Conservation (phyloP, 2,888 invertebrate genomes). For the Choreutis nemorana region DNA sequence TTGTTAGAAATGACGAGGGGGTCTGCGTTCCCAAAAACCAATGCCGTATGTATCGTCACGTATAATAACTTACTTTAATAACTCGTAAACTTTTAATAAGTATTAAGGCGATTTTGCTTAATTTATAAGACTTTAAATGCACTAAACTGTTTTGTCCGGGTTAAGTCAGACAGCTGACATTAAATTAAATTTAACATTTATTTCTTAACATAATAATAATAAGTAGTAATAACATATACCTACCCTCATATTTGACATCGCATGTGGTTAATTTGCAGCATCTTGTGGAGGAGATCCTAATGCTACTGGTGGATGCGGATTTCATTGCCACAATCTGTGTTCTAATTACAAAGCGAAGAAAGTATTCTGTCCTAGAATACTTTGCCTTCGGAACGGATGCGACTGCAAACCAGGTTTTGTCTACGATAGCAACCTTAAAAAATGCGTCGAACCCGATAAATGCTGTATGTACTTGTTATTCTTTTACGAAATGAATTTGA, state of each 20-base stretch:
- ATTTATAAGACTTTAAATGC: too few species aligned
- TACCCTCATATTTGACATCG: too few species aligned
- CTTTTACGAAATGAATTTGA: neutral
- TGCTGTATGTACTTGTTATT: slow-evolving; percentile 15
- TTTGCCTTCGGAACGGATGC: slow-evolving; percentile 17
- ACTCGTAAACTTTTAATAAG: too few species aligned
- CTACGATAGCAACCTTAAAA: slow-evolving; percentile 12
- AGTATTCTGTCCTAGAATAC: slow-evolving; percentile 7
- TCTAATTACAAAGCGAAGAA: slow-evolving; percentile 10
- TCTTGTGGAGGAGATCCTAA: slow-evolving; percentile 19
- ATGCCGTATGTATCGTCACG: slow-evolving; percentile 19
- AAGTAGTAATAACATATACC: too few species aligned
- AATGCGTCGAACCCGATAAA: slow-evolving; percentile 17
- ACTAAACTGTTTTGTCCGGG: too few species aligned
- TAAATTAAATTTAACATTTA: too few species aligned
- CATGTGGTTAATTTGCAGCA: neutral
- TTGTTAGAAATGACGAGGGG: slow-evolving; percentile 14
- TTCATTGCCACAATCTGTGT: slow-evolving; percentile 16
- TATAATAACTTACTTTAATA: too few species aligned
- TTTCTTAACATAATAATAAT: too few species aligned
- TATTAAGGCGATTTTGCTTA: too few species aligned
- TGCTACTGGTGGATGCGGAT: slow-evolving; percentile 15
- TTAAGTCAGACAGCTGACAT: too few species aligned
- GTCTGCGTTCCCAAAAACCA: slow-evolving; percentile 17
- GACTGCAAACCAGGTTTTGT: slow-evolving; percentile 18